phyloP scores from a whole-genome alignment of 1,140 invertebrate species.

The Capitella teleta region DNA sequence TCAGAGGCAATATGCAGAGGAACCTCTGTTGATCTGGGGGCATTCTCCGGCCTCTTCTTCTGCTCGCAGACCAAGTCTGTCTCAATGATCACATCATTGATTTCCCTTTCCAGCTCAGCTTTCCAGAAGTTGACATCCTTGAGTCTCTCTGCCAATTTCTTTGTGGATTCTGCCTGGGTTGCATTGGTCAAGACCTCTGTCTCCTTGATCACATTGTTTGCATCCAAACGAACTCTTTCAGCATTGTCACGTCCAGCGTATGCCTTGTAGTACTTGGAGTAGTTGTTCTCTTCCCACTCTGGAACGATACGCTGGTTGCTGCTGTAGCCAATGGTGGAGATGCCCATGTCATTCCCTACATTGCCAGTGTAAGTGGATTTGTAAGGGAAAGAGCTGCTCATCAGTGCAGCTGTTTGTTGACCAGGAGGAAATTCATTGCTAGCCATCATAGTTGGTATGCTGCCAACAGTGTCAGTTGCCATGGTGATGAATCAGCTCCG shows the following conservation, averaged over 20 bases:
- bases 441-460: no score
- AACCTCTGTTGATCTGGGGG: conserved; percentile 34
- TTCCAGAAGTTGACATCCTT: conserved; percentile 44
- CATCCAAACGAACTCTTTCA: conserved; percentile 36
- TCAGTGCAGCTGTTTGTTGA: background rate
- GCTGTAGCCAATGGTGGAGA: conserved; percentile 39
- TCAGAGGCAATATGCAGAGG: conserved; percentile 42
- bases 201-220: conserved; percentile 21
- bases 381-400: conserved; percentile 20
- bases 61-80: conserved; percentile 35
- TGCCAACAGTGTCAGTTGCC: no score
- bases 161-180: conserved; percentile 38
- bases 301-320: conserved; percentile 38
- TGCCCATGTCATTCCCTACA: conserved; percentile 40
- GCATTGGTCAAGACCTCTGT: conserved; percentile 32
- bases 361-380: conserved; percentile 36
- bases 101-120: conserved; percentile 38
- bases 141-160: conserved; percentile 37
- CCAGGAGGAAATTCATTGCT: conserved; percentile 3
- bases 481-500: no score
- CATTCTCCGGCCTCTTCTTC: conserved; percentile 40
- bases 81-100: conserved; percentile 37
- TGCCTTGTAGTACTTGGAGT: conserved; percentile 41
- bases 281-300: conserved; percentile 42
- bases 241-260: conserved; percentile 39